Evolutionary conservation across 2,797 vertebrate species (phyloP).

Genomic region (Leptoclinus maculatus): DNA sequence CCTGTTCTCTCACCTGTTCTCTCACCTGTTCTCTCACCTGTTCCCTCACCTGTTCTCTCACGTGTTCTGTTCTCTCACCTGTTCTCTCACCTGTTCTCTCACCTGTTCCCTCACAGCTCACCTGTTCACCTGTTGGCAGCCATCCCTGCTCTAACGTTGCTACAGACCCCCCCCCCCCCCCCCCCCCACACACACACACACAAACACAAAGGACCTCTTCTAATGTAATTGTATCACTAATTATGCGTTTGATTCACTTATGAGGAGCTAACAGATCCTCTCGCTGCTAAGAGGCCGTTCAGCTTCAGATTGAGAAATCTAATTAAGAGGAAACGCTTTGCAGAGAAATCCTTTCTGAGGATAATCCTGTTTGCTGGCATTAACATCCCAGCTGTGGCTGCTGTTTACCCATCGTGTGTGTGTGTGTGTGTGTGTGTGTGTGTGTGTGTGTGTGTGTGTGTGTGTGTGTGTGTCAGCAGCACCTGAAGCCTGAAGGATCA

Average conservation of each 20-base stretch:
- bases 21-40: no score
- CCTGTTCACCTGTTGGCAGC: conserved; percentile 38
- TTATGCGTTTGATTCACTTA: conserved; percentile 99
- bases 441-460: conserved; percentile 20
- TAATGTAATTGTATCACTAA: conserved; percentile 96
- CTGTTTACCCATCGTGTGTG: conserved; percentile 69
- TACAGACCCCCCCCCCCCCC: no score
- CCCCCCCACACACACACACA: no score
- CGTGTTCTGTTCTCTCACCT: no score
- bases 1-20: conserved; percentile 20
- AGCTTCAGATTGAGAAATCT: conserved; percentile 95
- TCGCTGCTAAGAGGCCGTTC: conserved; percentile 81
- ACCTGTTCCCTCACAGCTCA: not conserved
- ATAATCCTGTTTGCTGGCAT: conserved; percentile 99
- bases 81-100: no score
- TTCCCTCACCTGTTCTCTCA: no score
- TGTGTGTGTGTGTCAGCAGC: conserved; percentile 34
- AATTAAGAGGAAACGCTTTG: conserved; percentile 97
- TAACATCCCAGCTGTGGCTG: conserved; percentile 97
- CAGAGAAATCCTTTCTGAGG: conserved; percentile 94
- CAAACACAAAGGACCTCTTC: conserved; percentile 10
- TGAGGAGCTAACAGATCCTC: conserved; percentile 86
- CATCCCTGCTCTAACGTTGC: no score
- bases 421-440: no score
- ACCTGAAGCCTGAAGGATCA: conserved; percentile 53